Evolutionary conservation across 2,113 vertebrate species (phyloP), one percentile per base, ranked within the genome.

Genomic region (Cyanistes caeruleus): DNA sequence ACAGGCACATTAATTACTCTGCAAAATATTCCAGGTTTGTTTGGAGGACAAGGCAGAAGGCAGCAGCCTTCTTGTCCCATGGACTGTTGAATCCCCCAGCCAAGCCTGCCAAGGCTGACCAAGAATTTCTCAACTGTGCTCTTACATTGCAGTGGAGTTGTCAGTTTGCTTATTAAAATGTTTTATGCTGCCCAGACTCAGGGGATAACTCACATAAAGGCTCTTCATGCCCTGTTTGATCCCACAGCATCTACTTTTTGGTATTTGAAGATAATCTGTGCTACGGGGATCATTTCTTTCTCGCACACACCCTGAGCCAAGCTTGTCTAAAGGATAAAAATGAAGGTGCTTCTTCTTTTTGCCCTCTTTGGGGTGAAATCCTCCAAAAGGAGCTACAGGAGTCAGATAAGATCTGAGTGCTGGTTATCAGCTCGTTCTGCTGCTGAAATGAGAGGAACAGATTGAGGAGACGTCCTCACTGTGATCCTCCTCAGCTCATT

Each of bases 111-210:
- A 95, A 93, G 39, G 51, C n/a, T 93, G 84, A 79, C 72, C 62
- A 76, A 82, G 70, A 80, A 87, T 94, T 96, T 94, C 92, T 83
- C 84, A 96, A 69, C 4, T 85, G 35, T 37, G 46, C 48, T 91
- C 79, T 90, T 74, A 53, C 12, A 83, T 74, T 91, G 68, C 93
- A 94, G 24, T 28, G 35, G 33, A 77, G 39, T 8, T 84, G 67
- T 70, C 68, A 67, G 79, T 43, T 94, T 88, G 51, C 75, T 84
- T 83, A 83, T 74, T 93, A 81, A 85, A 83, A 88, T 63, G 15
- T 56, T 91, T 74, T 53, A 67, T 37, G 64, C 21, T 4, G 3
- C 6, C 46, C 59, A 95, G 18, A 80, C 33, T 55, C 22, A 15
- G 24, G 20, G 55, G 18, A 60, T 62, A 85, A 67, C 10, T 4